Evolutionary conservation across 2,113 vertebrate genomes (phyloP).

Genomic region (Emberiza fucata): DNA sequence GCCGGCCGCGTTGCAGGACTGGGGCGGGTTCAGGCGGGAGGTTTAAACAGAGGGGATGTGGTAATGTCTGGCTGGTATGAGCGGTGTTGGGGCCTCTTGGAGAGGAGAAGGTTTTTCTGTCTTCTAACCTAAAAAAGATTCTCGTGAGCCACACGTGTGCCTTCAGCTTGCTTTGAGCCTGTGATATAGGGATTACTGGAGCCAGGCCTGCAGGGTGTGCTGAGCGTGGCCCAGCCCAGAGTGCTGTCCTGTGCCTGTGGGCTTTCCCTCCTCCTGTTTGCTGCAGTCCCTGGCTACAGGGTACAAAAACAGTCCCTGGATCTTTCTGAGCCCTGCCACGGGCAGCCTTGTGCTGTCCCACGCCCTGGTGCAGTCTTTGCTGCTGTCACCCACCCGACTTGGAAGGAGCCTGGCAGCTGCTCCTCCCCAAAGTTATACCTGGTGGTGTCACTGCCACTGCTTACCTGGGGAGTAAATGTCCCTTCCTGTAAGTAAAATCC

Average conservation of each 20-base stretch:
- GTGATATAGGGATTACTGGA: accelerated
- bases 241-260: accelerated
- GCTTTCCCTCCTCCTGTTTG: neutral
- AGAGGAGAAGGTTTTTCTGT: neutral
- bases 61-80: neutral
- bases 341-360: accelerated
- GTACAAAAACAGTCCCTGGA: too few species aligned
- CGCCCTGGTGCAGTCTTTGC: accelerated
- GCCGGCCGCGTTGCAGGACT: accelerated
- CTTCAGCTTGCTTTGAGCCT: neutral
- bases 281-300: too few species aligned
- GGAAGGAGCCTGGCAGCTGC: neutral
- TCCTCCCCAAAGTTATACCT: accelerated
- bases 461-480: neutral
- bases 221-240: accelerated
- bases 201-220: neutral
- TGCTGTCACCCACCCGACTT: accelerated
- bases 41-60: neutral
- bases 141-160: accelerated
- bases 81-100: accelerated
- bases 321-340: neutral
- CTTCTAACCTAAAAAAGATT: neutral
- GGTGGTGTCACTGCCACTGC: neutral
- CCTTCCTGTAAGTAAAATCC: too few species aligned
- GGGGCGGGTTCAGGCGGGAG: neutral